Base-by-base conservation (phyloP, 2,113 vertebrate genomes). In the Vidua chalybeata region DNA sequence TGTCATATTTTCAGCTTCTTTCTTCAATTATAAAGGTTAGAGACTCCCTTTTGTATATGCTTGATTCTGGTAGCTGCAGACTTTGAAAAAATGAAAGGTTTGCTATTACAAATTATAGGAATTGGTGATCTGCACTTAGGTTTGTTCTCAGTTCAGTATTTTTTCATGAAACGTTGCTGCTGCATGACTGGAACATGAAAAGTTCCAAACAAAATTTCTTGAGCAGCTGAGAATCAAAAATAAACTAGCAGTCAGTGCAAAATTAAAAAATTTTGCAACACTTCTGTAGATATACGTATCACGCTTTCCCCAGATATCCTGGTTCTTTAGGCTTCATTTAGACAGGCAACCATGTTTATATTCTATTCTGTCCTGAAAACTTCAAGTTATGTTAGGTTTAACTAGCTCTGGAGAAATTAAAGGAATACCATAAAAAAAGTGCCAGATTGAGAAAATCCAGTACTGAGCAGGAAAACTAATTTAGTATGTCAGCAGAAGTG, bases 111-210 rank as follows among this genome's bases (percentile, higher is more conserved):
- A 85, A 83, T 66, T 52, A 41, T 6, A 43, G 41, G 10, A 90
- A 33, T 3, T 63, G 5, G 13, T 61, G 46, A 52, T 64, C 17
- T 73, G 41, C 23, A 45, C 39, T 64, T 77, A 51, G 7, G 9
- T 81, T 94, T 97, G 56, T 74, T 94, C 63, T 95, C 62, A 79
- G 87, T 94, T 93, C 67, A 48, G 18, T 55, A 79, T 87, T 49
- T 84, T 76, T 90, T 54, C 71, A 62, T 51, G 56, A 94, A 96
- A 87, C 19, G 2, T 48, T 94, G 45, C 68, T 68, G 13, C 37
- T 73, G 54, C 17, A 10, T 78, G n/a, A 52, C 67, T 54, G 28
- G 4, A 18, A 88, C 82, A 48, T 64, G 2, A 28, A 74, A 93
- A 59, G 55, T 52, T 93, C 71, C n/a, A 93, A 88, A 61, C 41